Percentiles rank a stretch among this genome's conserved stretches.
Conservation (phyloP, 2,888 invertebrate species). For the Lepidochrysops patricia region DNA sequence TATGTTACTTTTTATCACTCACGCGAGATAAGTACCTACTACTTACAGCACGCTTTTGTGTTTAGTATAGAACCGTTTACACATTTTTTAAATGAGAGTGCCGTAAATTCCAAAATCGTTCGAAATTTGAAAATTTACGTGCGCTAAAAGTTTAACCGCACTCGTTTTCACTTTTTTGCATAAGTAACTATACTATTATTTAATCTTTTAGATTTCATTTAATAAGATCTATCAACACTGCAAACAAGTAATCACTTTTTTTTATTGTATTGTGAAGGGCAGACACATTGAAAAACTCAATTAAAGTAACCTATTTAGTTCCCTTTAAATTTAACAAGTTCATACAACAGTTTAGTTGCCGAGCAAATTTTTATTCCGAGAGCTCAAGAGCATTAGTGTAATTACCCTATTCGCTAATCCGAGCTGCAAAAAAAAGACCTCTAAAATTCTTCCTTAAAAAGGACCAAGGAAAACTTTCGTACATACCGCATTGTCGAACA, state of each 20-base stretch:
- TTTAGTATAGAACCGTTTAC: too few species aligned
- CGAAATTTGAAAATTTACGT: too few species aligned
- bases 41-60: too few species aligned
- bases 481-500: constrained; percentile 13
- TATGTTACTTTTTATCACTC: too few species aligned
- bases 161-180: too few species aligned
- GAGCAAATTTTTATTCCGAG: not conserved
- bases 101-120: too few species aligned
- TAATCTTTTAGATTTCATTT: too few species aligned
- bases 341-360: not conserved
- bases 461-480: constrained; percentile 7
- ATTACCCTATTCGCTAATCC: constrained; percentile 1
- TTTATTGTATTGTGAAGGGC: not conserved
- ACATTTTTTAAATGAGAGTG: too few species aligned
- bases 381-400: constrained; percentile 4
- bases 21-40: too few species aligned
- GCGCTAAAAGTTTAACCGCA: too few species aligned
- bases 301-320: not conserved
- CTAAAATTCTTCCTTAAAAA: constrained; percentile 3
- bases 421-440: not conserved
- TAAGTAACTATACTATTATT: too few species aligned
- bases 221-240: not conserved
- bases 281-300: not conserved
- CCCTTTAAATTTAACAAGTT: not conserved
- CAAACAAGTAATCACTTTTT: too few species aligned